Base-by-base conservation (phyloP, 1,140 invertebrate species). In the Platyscapa corneri region DNA sequence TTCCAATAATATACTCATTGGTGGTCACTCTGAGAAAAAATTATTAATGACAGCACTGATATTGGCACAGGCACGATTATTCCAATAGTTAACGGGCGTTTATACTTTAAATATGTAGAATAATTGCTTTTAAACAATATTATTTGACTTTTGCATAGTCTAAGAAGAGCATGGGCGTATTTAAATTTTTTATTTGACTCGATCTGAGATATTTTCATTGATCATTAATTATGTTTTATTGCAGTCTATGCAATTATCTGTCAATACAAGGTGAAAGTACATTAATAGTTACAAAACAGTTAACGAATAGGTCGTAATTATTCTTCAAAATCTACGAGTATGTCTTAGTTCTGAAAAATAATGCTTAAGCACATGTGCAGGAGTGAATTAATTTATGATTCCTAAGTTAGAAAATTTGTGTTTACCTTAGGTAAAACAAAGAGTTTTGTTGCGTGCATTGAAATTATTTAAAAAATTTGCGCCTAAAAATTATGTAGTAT, bases 381-480 rank as follows among this genome's bases (percentile, higher is more conserved):
- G 42, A 75, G 3, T 3, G 74, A 20, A 49, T 46, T n/a, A 49
- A 75, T 46, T 46, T 46, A 75, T 75, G n/a, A 46, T 75, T 75
- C 49, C 23, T 75, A 14, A 30, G 2, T 30, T 75, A 75, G 6
- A 75, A 75, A 46, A 75, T 12, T 75, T 14, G 14, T 30, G 14
- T 6, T 72, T 72, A 30, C 34, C 27, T 49, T 64, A 82, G 49
- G 14, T 34, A 53, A 56, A 39, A 72, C 32, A 74, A 82, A 70
- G 79, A 72, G 42, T 3, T 23, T n/a, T 30, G n/a, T 6, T 8
- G 30, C 23, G n/a, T 8, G 8, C n/a, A 39, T 53, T 39, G 39
- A 82, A 82, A 82, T n/a, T 46, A 49, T 76, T 32, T n/a, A 46
- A 70, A 34, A 72, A n/a, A n/a, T n/a, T n/a, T n/a, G n/a, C n/a